A percentile compares a stretch with the other conserved stretches of the same genome.
Conservation (phyloP, 2,797 vertebrate species). For the Phrynocephalus guinanensis region DNA sequence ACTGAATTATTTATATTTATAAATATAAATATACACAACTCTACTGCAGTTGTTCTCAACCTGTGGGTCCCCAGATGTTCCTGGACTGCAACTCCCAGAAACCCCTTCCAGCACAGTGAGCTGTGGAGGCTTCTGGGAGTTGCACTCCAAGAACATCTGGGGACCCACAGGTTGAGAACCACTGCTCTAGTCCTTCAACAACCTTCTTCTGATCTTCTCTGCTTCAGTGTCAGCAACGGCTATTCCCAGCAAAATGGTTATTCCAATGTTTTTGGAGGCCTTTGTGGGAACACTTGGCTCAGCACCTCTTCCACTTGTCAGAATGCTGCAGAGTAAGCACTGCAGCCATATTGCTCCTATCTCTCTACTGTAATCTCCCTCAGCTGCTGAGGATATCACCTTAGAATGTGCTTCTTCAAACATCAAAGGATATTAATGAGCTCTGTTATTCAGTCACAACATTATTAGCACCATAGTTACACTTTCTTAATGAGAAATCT, state of each 20-base stretch:
- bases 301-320: background rate
- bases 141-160: no score
- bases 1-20: no score
- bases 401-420: background rate
- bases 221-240: background rate
- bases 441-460: background rate
- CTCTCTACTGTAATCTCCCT: background rate
- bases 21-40: no score
- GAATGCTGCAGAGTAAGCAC: background rate
- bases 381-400: background rate
- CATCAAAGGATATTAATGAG: constrained; percentile 14
- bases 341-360: background rate
- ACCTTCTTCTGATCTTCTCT: background rate
- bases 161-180: no score
- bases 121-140: no score
- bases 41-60: no score
- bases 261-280: background rate
- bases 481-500: background rate
- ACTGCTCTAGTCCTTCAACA: background rate
- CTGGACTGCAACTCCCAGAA: no score
- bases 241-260: background rate
- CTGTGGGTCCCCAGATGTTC: no score
- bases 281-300: background rate
- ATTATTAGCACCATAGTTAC: background rate
- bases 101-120: no score